Evolutionary conservation across 2,888 invertebrate species (phyloP), one percentile per base, ranked within the genome.

Genomic region (Nyleta sp.): DNA sequence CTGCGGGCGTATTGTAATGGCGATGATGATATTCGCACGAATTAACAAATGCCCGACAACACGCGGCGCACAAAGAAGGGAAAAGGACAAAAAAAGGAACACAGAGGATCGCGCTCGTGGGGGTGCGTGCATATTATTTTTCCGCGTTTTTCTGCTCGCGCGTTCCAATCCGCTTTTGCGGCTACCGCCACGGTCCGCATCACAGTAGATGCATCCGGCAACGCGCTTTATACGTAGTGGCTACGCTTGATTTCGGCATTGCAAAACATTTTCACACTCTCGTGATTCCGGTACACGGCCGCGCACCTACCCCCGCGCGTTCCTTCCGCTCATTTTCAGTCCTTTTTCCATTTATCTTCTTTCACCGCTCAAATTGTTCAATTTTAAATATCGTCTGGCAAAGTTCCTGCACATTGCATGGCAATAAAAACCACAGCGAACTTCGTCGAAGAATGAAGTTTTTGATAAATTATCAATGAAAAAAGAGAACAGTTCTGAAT

Each of bases 231-330:
- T 82, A 81, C 82, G 74, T 82, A 84, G 65, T 78, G 82, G 82
- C 82, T 84, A 85, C 84, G 87, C 86, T 86, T 84, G 86, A 87
- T 89, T 89, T 88, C 86, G 85, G 85, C 86, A 89, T 88, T 88
- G 88, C 88, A 87, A 89, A 89, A 89, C 89, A 89, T 89, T 89
- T 89, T 89, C 88, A 89, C 89, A 87, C 89, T 89, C 87, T 86
- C 83, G 84, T 89, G 88, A 82, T 82, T 86, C 74, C 84, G 79
- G 68, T 42, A 75, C 74, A 64, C 77, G 57, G 77, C 79, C 77
- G 40, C 31, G 60, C 60, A 35, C 48, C 62, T 40, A 15, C 46
- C 57, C 10, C 52, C 46, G n/a, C 55, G n/a, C 22, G 17, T 40
- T 46, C 52, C 65, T 59, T 59, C 31, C 50, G 59, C 62, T 68